A percentile compares a stretch with the other conserved stretches of the same genome.
Evolutionary conservation across 2,797 vertebrate genomes (phyloP).

Genomic region (Gobionotothen gibberifrons): DNA sequence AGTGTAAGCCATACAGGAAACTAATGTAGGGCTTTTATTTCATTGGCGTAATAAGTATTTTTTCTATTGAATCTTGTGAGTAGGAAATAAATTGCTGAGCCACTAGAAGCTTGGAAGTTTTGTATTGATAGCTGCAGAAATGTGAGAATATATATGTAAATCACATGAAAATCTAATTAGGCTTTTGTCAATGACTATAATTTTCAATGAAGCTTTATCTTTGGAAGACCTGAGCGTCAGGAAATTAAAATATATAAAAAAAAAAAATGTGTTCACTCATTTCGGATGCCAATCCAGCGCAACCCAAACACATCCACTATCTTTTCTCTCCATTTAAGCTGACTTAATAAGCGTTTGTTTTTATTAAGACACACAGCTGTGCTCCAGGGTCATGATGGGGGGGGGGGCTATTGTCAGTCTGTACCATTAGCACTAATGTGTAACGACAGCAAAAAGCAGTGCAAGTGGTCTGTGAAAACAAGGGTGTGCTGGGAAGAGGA

Average conservation of each 20-base stretch:
- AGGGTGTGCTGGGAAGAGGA: background rate
- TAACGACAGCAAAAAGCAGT: slow-evolving; percentile 45
- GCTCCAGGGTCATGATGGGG: background rate
- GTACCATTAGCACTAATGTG: slow-evolving; percentile 42
- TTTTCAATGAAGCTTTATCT: background rate
- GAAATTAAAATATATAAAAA: too few relatives aligned
- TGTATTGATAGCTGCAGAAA: background rate
- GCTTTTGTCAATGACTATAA: too few relatives aligned
- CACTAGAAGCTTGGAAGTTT: background rate
- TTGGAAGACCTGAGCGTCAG: background rate
- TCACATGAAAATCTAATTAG: too few relatives aligned
- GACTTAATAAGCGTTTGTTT: background rate
- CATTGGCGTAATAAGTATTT: too few relatives aligned
- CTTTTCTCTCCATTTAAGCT: background rate
- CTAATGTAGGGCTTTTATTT: too few relatives aligned
- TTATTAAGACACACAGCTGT: background rate
- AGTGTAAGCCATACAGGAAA: too few relatives aligned
- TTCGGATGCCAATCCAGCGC: too few relatives aligned
- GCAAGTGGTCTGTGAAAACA: slow-evolving; percentile 13
- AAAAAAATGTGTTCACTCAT: too few relatives aligned
- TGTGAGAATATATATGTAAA: too few relatives aligned
- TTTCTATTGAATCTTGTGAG: too few relatives aligned
- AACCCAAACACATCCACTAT: background rate
- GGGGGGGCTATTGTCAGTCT: slow-evolving; percentile 11
- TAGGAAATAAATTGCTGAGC: too few relatives aligned